These are phyloP conservation scores for Drosophila mayaguana DNA, from an alignment of 2,888 invertebrate genomes.

Conservation along the genomic window DNA sequence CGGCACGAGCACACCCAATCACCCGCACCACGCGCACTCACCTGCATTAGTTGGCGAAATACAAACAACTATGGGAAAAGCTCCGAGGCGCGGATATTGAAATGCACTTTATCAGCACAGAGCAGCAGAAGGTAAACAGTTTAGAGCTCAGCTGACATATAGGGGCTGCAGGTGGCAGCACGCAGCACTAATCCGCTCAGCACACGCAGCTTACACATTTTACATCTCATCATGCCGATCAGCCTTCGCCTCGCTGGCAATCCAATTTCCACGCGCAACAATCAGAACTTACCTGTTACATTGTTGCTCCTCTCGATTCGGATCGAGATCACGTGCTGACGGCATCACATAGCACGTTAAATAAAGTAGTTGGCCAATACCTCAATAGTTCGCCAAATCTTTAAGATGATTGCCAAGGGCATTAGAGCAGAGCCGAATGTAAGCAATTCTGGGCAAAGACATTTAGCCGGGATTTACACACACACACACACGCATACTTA, in stretches of 20 bases:
- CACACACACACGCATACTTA: too few relatives aligned
- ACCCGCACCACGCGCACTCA: not conserved
- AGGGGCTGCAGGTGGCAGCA: not conserved
- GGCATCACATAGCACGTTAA: not conserved
- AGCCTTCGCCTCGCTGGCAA: not conserved
- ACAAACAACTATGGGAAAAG: not conserved
- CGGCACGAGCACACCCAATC: not conserved
- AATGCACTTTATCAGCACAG: conserved; percentile 48
- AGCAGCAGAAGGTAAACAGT: not conserved
- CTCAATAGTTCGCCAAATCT: not conserved
- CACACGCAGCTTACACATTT: conserved; percentile 7
- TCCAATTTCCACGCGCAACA: conserved; percentile 24
- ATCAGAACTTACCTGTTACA: not conserved
- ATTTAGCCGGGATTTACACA: not conserved
- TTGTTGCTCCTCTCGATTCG: not conserved
- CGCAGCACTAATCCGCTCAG: conserved; percentile 49
- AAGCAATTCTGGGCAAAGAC: not conserved
- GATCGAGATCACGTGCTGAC: not conserved
- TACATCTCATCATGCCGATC: conserved; percentile 5
- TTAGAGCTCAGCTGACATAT: too few relatives aligned
- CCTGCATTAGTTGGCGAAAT: not conserved
- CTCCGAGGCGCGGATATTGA: conserved; percentile 39
- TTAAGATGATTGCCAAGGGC: not conserved
- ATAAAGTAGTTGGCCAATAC: not conserved
- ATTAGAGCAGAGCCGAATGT: not conserved